Percentiles rank a stretch among this genome's conserved stretches.
These are phyloP conservation scores for Garrulus glandarius DNA, from an alignment of 2,797 vertebrate genomes.

Conservation along the genomic window DNA sequence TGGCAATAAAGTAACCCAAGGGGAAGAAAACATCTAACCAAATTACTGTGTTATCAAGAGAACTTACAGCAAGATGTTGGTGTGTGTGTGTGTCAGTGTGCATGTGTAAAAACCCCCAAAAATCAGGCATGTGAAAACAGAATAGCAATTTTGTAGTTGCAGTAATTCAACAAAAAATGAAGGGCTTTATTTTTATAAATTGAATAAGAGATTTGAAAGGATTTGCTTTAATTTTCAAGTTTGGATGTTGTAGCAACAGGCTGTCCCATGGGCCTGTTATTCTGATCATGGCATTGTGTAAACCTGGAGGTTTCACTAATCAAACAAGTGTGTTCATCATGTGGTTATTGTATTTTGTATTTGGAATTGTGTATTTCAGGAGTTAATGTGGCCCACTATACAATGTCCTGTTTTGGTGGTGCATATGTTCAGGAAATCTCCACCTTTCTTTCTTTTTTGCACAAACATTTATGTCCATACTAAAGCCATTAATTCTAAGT, in stretches of 20 bases:
- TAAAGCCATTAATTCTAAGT: not conserved
- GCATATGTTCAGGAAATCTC: not conserved
- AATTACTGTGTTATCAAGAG: not conserved
- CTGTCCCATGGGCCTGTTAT: not conserved
- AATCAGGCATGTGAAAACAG: not conserved
- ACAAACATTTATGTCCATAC: not conserved
- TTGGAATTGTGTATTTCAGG: not conserved
- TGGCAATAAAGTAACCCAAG: not conserved
- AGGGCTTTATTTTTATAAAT: not conserved
- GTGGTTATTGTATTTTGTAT: not conserved
- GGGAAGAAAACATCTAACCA: not conserved
- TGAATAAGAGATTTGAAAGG: not conserved
- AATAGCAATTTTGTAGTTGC: not conserved
- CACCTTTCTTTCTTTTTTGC: not conserved
- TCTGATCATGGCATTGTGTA: fast-evolving
- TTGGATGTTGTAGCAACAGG: not conserved
- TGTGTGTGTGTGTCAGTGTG: not conserved
- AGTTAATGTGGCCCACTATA: not conserved
- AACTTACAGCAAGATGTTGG: not conserved
- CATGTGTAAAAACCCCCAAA: not conserved
- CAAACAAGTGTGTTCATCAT: not conserved
- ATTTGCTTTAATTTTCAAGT: not conserved
- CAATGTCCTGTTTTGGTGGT: not conserved
- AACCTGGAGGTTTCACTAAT: not conserved
- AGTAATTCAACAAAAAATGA: not conserved